These are phyloP conservation scores for Himalopsyche kuldschensis DNA, from an alignment of 2,888 invertebrate genomes.

Conservation along the genomic window DNA sequence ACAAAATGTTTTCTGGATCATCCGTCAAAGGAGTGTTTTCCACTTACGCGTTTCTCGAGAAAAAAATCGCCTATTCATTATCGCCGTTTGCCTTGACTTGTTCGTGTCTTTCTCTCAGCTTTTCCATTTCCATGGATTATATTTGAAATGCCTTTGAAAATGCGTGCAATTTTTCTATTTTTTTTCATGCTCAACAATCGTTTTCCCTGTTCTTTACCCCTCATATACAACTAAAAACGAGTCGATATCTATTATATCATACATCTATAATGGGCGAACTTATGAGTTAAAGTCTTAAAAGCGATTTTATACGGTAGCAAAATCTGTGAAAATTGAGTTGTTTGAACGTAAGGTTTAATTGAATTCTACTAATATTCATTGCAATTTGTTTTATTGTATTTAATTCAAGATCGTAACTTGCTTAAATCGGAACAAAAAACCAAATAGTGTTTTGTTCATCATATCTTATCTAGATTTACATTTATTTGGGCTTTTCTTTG, in stretches of 20 bases:
- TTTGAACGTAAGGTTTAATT: too few relatives aligned
- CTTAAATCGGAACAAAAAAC: too few relatives aligned
- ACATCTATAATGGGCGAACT: too few relatives aligned
- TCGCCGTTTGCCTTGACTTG: background rate
- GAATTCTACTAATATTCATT: too few relatives aligned
- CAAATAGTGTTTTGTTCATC: too few relatives aligned
- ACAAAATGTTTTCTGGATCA: background rate
- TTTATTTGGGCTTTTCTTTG: too few relatives aligned
- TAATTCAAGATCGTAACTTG: too few relatives aligned
- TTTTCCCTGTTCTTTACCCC: background rate
- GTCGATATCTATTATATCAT: background rate
- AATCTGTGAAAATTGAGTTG: too few relatives aligned
- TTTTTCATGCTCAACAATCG: background rate
- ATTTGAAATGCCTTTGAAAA: constrained; percentile 11
- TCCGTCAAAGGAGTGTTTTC: background rate
- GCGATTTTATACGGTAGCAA: too few relatives aligned
- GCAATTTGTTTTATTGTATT: too few relatives aligned
- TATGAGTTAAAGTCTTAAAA: too few relatives aligned
- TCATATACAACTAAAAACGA: background rate
- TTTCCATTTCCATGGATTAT: constrained; percentile 13
- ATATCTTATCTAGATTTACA: too few relatives aligned
- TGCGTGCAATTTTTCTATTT: constrained; percentile 8
- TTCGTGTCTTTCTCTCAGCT: background rate
- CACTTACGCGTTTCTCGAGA: background rate
- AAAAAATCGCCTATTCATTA: constrained; percentile 17